These are phyloP conservation scores for Drosophila differens DNA, from an alignment of 2,888 invertebrate genomes.

Conservation along the genomic window DNA sequence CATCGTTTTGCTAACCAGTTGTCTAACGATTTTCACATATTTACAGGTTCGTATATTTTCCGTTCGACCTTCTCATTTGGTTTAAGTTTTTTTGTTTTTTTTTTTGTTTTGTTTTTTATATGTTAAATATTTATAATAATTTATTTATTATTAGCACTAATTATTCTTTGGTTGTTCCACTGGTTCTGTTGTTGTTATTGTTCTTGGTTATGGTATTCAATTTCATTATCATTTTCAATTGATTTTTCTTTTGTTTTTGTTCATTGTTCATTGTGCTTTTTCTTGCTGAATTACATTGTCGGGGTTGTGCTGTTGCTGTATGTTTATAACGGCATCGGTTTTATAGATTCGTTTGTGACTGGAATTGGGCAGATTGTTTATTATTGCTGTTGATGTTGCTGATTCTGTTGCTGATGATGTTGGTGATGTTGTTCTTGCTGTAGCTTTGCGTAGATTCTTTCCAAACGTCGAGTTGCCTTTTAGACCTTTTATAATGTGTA, in stretches of 20 bases:
- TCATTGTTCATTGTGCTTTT: slow-evolving; percentile 76
- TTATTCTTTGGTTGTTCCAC: slow-evolving; percentile 86
- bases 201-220: slow-evolving; percentile 28
- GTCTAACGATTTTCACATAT: slow-evolving; percentile 27
- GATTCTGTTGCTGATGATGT: slow-evolving; percentile 55
- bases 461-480: slow-evolving; percentile 82
- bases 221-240: slow-evolving; percentile 39
- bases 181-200: slow-evolving; percentile 82
- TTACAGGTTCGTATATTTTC: slow-evolving; percentile 36
- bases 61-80: slow-evolving; percentile 62
- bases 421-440: slow-evolving; percentile 63
- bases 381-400: slow-evolving; percentile 42
- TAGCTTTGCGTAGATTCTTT: slow-evolving; percentile 80
- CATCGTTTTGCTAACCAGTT: slow-evolving; percentile 64
- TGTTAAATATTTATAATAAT: slow-evolving; percentile 75
- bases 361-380: slow-evolving; percentile 38
- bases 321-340: slow-evolving; percentile 74
- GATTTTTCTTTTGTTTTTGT: slow-evolving; percentile 34
- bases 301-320: slow-evolving; percentile 59
- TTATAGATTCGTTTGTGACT: slow-evolving; percentile 71
- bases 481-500: slow-evolving; percentile 69
- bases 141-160: slow-evolving; percentile 82
- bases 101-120: slow-evolving; percentile 46
- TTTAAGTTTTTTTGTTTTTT: slow-evolving; percentile 48
- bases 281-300: slow-evolving; percentile 56